Percentiles rank a stretch among this genome's conserved stretches.
Conservation (phyloP, 1,140 invertebrate species). For the Mycetomoellerius zeteki region DNA sequence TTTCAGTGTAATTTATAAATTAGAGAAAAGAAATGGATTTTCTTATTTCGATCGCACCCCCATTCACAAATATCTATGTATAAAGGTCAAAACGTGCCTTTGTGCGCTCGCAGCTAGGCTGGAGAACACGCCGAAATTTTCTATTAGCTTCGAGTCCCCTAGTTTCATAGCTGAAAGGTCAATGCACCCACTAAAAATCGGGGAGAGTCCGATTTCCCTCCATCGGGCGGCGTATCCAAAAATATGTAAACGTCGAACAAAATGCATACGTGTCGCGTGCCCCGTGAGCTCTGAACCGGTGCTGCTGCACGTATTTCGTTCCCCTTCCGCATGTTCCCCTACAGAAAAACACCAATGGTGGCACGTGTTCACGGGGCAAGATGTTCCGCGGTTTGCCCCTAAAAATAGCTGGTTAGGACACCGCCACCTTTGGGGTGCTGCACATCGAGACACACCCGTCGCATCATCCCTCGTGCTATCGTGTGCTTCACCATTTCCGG, state of each 20-base stretch:
- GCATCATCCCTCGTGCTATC: conserved; percentile 45
- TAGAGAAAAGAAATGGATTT: too few relatives aligned
- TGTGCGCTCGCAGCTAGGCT: background rate
- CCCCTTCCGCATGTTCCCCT: conserved; percentile 19
- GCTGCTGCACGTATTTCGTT: background rate
- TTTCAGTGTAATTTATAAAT: too few relatives aligned
- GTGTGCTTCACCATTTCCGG: background rate
- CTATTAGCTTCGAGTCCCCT: background rate
- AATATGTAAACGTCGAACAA: conserved; percentile 68
- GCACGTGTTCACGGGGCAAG: conserved; percentile 71
- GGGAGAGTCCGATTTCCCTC: background rate
- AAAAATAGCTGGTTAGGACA: conserved; percentile 63
- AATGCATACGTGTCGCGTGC: conserved; percentile 63
- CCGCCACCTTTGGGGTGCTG: conserved; percentile 5
- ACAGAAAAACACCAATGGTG: conserved; percentile 68
- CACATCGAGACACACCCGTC: conserved; percentile 1
- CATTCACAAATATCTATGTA: too few relatives aligned
- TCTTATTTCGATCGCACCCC: too few relatives aligned
- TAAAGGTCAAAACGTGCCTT: too few relatives aligned
- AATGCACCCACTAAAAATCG: conserved; percentile 16
- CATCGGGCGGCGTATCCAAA: conserved; percentile 60
- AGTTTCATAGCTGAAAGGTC: background rate
- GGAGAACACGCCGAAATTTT: background rate
- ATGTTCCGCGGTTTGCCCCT: conserved; percentile 62
- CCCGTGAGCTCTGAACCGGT: conserved; percentile 38